phyloP scores from a whole-genome alignment of 2,888 invertebrate species.

The Adineta ricciae region DNA sequence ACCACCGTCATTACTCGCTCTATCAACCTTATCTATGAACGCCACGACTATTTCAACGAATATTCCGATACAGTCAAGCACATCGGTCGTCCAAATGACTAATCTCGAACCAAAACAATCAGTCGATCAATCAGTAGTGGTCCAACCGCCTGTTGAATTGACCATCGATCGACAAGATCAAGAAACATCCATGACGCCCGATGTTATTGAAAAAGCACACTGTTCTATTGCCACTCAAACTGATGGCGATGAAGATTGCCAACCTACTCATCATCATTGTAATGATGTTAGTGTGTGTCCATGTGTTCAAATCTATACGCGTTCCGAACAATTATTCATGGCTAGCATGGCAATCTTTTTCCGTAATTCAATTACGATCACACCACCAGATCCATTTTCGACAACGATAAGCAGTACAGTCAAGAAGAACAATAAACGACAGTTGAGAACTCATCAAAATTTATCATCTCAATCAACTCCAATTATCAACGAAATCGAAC shows the following conservation, averaged over 20 bases:
- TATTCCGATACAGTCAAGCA: not conserved
- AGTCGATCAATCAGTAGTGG: not conserved
- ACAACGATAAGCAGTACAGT: not conserved
- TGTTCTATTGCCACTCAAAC: not conserved
- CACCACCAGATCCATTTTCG: not conserved
- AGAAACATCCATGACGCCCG: not conserved
- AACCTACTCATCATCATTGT: not conserved
- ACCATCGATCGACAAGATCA: not conserved
- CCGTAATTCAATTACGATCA: not conserved
- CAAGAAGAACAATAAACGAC: not conserved
- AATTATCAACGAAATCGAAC: not conserved
- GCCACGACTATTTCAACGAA: not conserved
- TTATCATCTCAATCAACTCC: not conserved
- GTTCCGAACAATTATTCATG: not conserved
- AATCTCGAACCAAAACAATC: not conserved
- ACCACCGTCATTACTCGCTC: not conserved
- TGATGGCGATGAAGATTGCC: not conserved
- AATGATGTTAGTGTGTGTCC: not conserved
- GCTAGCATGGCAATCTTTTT: not conserved
- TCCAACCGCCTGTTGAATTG: not conserved
- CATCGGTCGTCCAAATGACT: not conserved
- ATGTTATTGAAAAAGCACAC: not conserved
- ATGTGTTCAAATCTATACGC: slow-evolving; percentile 6
- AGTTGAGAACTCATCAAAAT: not conserved
- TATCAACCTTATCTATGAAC: not conserved